These are phyloP conservation scores for Bombycilla garrulus DNA, from an alignment of 2,113 vertebrate genomes.

Conservation along the genomic window DNA sequence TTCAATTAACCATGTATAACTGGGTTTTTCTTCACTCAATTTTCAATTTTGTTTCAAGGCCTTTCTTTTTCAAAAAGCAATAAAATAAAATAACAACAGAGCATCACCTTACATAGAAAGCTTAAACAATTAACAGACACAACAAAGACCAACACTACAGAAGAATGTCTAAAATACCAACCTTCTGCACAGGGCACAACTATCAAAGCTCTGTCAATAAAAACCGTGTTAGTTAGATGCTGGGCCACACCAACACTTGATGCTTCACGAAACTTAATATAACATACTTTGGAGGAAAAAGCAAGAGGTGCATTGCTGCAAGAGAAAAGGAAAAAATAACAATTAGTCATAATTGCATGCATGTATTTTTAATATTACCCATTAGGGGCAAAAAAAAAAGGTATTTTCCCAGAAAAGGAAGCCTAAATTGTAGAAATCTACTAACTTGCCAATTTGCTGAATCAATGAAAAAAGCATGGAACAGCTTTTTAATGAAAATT, in stretches of 20 bases:
- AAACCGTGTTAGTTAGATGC: conserved; percentile 71
- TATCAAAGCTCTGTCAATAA: conserved; percentile 99
- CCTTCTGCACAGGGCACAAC: conserved; percentile 98
- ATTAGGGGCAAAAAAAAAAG: fast-evolving
- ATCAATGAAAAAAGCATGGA: neutral
- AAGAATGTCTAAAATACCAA: conserved; percentile 78
- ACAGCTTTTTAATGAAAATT: neutral
- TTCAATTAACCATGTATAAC: neutral
- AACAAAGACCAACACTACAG: conserved; percentile 41
- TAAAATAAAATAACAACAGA: neutral
- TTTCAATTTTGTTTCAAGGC: neutral
- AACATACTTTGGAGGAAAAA: neutral
- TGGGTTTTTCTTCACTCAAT: neutral
- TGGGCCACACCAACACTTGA: conserved; percentile 4
- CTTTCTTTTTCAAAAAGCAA: neutral
- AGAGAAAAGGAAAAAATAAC: conserved; percentile 31
- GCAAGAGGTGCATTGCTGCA: too few relatives aligned
- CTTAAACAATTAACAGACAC: conserved; percentile 36
- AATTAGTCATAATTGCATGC: neutral
- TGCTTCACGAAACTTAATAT: conserved; percentile 17
- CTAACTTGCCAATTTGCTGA: neutral
- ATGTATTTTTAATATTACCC: neutral
- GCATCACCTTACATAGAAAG: conserved; percentile 19
- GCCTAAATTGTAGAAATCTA: neutral
- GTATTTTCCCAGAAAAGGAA: neutral